phyloP scores from a whole-genome alignment of 2,113 vertebrate genomes.

The Laticauda laticaudata region DNA sequence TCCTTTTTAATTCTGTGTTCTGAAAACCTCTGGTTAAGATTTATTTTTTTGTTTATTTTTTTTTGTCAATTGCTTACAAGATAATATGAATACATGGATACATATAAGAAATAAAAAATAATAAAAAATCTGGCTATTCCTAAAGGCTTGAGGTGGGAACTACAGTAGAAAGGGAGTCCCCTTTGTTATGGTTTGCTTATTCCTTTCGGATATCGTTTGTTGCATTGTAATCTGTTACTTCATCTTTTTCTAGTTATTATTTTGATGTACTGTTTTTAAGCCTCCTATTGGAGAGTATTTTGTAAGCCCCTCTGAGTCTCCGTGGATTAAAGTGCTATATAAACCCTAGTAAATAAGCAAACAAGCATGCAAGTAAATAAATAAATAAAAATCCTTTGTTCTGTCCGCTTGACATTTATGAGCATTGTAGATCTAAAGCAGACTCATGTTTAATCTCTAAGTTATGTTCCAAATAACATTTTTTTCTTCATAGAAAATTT shows the following conservation, averaged over 20 bases:
- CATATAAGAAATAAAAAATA: no score
- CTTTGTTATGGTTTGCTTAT: not conserved
- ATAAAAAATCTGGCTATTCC: not conserved
- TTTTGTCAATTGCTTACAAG: no score
- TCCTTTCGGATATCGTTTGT: not conserved
- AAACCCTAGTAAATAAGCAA: not conserved
- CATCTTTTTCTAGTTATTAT: not conserved
- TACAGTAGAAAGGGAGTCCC: not conserved
- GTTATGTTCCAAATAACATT: not conserved
- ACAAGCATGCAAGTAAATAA: not conserved
- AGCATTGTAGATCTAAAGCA: not conserved
- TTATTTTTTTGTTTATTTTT: no score
- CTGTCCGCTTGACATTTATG: not conserved
- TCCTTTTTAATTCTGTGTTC: not conserved
- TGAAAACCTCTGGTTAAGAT: not conserved
- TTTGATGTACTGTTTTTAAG: not conserved
- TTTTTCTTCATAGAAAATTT: not conserved
- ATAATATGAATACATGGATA: no score
- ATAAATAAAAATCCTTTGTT: not conserved
- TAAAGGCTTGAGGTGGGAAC: not conserved
- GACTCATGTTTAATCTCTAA: not conserved
- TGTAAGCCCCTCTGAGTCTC: not conserved
- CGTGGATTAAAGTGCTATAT: not conserved
- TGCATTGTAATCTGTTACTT: not conserved
- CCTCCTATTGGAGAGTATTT: not conserved